Evolutionary conservation across 2,888 invertebrate genomes (phyloP).

Genomic region (Diplolepis rosae): DNA sequence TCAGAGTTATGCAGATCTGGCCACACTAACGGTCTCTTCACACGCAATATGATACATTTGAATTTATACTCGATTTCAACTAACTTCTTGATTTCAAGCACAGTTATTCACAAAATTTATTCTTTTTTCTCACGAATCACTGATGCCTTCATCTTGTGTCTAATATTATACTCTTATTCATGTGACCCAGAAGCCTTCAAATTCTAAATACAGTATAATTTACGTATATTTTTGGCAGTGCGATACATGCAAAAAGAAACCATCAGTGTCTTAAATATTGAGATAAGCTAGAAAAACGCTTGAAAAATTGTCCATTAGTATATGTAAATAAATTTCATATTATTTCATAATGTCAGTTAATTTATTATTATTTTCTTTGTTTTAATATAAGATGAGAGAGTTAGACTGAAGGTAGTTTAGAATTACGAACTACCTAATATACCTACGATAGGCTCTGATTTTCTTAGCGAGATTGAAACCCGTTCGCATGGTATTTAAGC

Average conservation of each 20-base stretch:
- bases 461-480: slow-evolving; percentile 58
- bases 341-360: no score
- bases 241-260: no score
- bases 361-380: background rate
- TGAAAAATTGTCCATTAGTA: no score
- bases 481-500: slow-evolving; percentile 67
- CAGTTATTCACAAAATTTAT: slow-evolving; percentile 1
- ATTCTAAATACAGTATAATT: no score
- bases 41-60: slow-evolving; percentile 68
- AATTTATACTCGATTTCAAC: slow-evolving; percentile 60
- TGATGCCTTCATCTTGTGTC: background rate
- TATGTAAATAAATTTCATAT: no score
- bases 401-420: background rate
- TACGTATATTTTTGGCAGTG: no score
- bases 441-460: slow-evolving; percentile 52
- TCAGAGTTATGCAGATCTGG: slow-evolving; percentile 67
- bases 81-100: slow-evolving; percentile 49
- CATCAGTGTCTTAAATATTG: no score
- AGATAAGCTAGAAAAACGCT: no score
- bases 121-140: background rate
- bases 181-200: no score
- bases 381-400: background rate
- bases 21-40: slow-evolving; percentile 64
- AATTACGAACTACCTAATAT: slow-evolving; percentile 47
- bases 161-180: no score